phyloP scores from a whole-genome alignment of 1,140 invertebrate genomes.

The Cydia amplana region DNA sequence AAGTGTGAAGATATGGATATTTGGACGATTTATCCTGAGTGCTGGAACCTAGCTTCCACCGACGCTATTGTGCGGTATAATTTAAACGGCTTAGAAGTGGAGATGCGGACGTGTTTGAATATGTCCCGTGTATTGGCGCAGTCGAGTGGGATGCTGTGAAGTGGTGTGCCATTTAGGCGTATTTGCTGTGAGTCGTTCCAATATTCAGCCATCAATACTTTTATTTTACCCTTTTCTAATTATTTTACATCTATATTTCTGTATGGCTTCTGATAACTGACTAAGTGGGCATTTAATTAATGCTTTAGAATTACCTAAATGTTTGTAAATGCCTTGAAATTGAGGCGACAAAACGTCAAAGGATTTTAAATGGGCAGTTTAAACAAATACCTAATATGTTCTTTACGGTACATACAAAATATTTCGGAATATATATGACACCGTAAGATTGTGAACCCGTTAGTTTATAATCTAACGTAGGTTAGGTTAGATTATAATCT shows the following conservation, averaged over 20 bases:
- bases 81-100: constrained; percentile 21
- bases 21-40: constrained; percentile 24
- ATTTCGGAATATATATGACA: too few species aligned
- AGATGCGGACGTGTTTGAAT: constrained; percentile 13
- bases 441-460: too few species aligned
- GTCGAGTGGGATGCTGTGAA: not conserved
- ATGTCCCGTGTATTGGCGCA: constrained; percentile 14
- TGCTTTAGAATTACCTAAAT: too few species aligned
- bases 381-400: too few species aligned
- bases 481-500: too few species aligned
- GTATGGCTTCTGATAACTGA: not conserved
- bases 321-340: not conserved
- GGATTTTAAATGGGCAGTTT: too few species aligned
- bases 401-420: too few species aligned
- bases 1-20: constrained; percentile 23
- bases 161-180: not conserved
- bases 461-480: too few species aligned
- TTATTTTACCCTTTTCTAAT: not conserved
- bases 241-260: not conserved
- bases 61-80: constrained; percentile 27
- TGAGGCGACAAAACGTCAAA: not conserved
- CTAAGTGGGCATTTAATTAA: not conserved
- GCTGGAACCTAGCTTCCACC: constrained; percentile 15
- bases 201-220: not conserved
- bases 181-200: not conserved